A percentile compares a stretch with the other conserved stretches of the same genome.
Evolutionary conservation across 2,888 invertebrate genomes (phyloP).

Genomic region (Leptarthrus brevirostris): DNA sequence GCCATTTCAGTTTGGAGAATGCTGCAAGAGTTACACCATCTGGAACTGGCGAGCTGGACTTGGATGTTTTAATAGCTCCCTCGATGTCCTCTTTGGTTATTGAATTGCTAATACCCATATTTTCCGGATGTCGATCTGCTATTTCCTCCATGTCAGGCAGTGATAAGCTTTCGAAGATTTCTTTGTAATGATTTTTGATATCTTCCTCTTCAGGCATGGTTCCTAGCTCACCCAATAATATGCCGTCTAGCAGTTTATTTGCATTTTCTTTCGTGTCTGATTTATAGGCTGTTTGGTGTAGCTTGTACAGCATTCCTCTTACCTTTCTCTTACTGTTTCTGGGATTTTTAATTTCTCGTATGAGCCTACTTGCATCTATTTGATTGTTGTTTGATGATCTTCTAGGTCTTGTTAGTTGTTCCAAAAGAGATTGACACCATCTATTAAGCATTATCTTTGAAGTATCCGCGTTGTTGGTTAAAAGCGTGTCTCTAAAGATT

Average conservation of each 20-base stretch:
- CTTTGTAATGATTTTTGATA: background rate
- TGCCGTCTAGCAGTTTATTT: background rate
- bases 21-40: background rate
- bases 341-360: background rate
- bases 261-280: background rate
- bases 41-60: background rate
- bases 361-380: too few species aligned
- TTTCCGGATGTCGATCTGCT: background rate
- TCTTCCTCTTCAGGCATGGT: background rate
- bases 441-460: too few species aligned
- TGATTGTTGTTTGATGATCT: too few species aligned
- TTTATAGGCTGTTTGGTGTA: background rate
- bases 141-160: background rate
- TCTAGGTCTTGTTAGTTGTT: too few species aligned
- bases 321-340: constrained; percentile 54
- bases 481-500: too few species aligned
- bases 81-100: background rate
- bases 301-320: background rate
- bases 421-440: too few species aligned
- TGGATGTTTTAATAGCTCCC: background rate
- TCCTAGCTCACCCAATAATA: background rate
- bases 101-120: background rate
- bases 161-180: background rate
- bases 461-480: too few species aligned
- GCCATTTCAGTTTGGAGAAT: background rate